phyloP scores from a whole-genome alignment of 2,797 vertebrate species.

The Amphiprion clarkii region DNA sequence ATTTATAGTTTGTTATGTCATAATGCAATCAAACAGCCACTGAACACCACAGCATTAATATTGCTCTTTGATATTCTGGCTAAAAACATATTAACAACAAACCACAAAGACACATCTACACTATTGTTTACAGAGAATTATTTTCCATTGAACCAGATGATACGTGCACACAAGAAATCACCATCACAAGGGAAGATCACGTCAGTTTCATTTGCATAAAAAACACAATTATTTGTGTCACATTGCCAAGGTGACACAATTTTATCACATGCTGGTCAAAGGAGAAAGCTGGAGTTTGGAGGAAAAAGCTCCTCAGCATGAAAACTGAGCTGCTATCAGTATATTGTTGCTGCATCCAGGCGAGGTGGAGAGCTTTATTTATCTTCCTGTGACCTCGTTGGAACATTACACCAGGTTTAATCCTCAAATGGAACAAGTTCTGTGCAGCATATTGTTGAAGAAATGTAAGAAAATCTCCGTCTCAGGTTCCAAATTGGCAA shows the following conservation, averaged over 20 bases:
- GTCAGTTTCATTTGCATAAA: constrained; percentile 1
- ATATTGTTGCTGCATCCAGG: neutral
- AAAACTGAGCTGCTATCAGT: neutral
- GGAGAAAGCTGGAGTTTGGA: constrained; percentile 3
- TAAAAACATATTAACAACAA: too few species aligned
- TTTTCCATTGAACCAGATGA: neutral
- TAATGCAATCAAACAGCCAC: too few species aligned
- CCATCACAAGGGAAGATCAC: neutral
- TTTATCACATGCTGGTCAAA: constrained; percentile 29
- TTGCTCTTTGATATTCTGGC: too few species aligned
- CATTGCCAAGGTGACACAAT: constrained; percentile 1
- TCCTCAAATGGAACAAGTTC: neutral
- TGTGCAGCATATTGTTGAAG: neutral
- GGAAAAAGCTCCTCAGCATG: neutral
- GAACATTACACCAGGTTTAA: neutral
- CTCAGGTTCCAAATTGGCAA: constrained; percentile 5
- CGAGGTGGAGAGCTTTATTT: neutral
- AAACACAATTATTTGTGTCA: constrained; percentile 1
- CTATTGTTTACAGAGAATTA: neutral
- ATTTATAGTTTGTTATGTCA: too few species aligned
- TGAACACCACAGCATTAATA: too few species aligned
- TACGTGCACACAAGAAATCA: neutral
- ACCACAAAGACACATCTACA: neutral
- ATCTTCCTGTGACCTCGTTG: neutral
- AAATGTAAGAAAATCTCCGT: constrained; percentile 10